A percentile compares a stretch with the other conserved stretches of the same genome.
Conservation (phyloP, 2,888 invertebrate species). For the Thecocarcelia acutangulata region DNA sequence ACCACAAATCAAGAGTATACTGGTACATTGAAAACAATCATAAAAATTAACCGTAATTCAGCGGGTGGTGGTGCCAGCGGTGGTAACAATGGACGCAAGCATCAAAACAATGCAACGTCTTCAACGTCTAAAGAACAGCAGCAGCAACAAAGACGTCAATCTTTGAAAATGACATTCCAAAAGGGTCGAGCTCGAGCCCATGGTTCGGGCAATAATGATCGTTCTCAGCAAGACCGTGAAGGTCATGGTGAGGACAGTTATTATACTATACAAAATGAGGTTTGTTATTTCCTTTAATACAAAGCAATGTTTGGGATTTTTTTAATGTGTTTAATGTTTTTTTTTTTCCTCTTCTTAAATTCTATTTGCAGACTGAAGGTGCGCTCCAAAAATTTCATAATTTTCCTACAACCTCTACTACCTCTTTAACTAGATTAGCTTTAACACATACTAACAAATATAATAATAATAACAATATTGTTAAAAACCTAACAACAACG, state of each 20-base stretch:
- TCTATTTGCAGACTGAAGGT: conserved; percentile 83
- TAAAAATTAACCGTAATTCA: conserved; percentile 85
- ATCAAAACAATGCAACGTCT: conserved; percentile 54
- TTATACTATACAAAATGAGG: conserved; percentile 89
- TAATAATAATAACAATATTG: conserved; percentile 62
- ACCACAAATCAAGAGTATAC: conserved; percentile 83
- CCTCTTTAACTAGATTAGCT: conserved; percentile 68
- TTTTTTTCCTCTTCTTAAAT: conserved; percentile 51
- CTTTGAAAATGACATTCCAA: conserved; percentile 90
- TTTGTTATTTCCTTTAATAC: conserved; percentile 75
- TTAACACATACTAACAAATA: conserved; percentile 73
- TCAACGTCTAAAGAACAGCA: conserved; percentile 60
- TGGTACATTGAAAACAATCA: conserved; percentile 92
- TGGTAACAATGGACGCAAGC: conserved; percentile 70
- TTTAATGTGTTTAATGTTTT: background rate
- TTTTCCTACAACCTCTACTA: conserved; percentile 69
- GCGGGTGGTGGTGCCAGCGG: conserved; percentile 68
- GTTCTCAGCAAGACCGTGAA: conserved; percentile 74
- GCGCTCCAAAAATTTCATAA: conserved; percentile 69
- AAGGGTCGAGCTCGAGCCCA: conserved; percentile 85
- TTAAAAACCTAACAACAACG: conserved; percentile 72
- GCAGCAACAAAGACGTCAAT: conserved; percentile 82
- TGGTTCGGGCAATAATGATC: conserved; percentile 79
- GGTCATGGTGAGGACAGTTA: conserved; percentile 82
- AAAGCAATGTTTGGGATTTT: background rate